Conservation (phyloP, 2,888 invertebrate species). For the Diabrotica balteata region DNA sequence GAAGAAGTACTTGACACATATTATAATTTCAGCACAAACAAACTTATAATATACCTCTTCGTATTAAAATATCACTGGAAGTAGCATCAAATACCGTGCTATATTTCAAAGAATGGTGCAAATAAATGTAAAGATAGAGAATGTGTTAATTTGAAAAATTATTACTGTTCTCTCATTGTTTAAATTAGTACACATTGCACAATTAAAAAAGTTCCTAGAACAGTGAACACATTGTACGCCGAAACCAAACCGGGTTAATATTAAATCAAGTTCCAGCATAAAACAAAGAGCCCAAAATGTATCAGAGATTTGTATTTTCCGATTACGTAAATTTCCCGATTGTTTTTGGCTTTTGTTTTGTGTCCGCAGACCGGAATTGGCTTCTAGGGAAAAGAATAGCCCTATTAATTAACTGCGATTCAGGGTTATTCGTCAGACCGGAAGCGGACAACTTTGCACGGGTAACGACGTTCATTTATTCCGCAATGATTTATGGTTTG, state of each 20-base stretch:
- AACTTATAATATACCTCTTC: too few species aligned
- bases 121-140: too few species aligned
- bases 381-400: conserved; percentile 30
- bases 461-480: conserved; percentile 31
- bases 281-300: conserved; percentile 6
- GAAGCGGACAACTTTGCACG: conserved; percentile 33
- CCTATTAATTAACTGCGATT: conserved; percentile 33
- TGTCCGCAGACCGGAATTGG: conserved; percentile 26
- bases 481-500: conserved; percentile 28
- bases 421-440: conserved; percentile 32
- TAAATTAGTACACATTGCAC: too few species aligned
- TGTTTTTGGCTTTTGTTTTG: conserved; percentile 33
- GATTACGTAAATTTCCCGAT: conserved; percentile 26
- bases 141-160: too few species aligned
- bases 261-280: conserved; percentile 4
- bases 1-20: too few species aligned
- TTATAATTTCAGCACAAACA: too few species aligned
- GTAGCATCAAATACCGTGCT: too few species aligned
- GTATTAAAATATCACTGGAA: too few species aligned
- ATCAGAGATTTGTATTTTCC: conserved; percentile 25
- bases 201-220: too few species aligned
- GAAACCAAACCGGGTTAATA: conserved; percentile 4
- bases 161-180: too few species aligned
- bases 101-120: too few species aligned
- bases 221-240: background rate